Evolutionary conservation across 2,797 vertebrate species (phyloP).

Genomic region (Amblyraja radiata): DNA sequence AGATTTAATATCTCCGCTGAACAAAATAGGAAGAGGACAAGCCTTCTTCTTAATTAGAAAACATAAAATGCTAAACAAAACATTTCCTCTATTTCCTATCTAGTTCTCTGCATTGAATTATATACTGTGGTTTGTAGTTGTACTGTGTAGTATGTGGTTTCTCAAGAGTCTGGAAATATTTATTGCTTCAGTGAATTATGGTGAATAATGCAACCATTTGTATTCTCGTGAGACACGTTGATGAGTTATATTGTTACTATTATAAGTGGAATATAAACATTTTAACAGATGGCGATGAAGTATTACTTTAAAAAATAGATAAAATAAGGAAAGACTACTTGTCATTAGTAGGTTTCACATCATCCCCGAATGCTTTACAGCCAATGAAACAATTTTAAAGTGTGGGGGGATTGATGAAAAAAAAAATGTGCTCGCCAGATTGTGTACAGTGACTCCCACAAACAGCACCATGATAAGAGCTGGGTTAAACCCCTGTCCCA

Average conservation of each 20-base stretch:
- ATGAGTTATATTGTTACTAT: background rate
- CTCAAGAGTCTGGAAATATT: background rate
- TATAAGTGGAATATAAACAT: background rate
- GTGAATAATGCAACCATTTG: background rate
- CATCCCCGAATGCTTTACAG: no score
- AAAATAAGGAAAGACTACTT: no score
- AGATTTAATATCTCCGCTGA: background rate
- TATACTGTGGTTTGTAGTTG: no score
- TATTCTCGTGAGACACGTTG: background rate
- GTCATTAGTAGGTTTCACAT: no score
- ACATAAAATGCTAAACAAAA: background rate
- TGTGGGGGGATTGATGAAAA: no score
- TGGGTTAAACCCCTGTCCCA: no score
- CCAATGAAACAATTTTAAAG: no score
- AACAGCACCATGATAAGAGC: no score
- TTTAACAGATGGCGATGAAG: background rate
- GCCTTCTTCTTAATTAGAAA: background rate
- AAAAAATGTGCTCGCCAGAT: no score
- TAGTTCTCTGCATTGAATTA: background rate
- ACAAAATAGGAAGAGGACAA: background rate
- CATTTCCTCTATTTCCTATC: background rate
- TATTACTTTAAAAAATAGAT: background rate
- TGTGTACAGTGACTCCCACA: no score
- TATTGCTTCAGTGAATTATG: background rate
- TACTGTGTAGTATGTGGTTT: no score